These are phyloP conservation scores for Brachypodius melanocephalos DNA, from an alignment of 2,113 vertebrate species.

Conservation along the genomic window DNA sequence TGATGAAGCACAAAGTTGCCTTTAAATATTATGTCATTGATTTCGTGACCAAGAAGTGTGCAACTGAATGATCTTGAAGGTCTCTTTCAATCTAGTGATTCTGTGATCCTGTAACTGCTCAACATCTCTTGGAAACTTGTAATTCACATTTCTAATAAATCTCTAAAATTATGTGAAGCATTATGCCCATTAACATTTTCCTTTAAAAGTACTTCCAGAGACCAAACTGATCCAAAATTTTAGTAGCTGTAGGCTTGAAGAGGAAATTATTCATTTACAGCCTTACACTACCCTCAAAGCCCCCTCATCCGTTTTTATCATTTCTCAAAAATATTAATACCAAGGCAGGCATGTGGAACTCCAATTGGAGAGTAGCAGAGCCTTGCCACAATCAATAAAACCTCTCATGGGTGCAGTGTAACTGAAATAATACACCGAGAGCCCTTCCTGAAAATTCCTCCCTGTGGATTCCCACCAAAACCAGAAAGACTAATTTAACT, in stretches of 20 bases:
- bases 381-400: background rate
- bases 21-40: background rate
- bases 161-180: background rate
- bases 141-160: background rate
- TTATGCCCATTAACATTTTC: background rate
- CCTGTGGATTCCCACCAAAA: background rate
- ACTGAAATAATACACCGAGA: background rate
- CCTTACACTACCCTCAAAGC: background rate
- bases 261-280: background rate
- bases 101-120: background rate
- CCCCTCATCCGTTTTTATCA: background rate
- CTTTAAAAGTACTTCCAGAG: background rate
- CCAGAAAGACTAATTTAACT: background rate
- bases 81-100: background rate
- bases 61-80: background rate
- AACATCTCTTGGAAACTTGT: background rate
- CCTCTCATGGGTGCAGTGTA: background rate
- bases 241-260: background rate
- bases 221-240: background rate
- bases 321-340: background rate
- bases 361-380: background rate
- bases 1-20: background rate
- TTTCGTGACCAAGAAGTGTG: background rate
- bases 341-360: background rate
- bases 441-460: background rate